Conservation (phyloP, 2,888 invertebrate genomes). For the Agriopis marginaria region DNA sequence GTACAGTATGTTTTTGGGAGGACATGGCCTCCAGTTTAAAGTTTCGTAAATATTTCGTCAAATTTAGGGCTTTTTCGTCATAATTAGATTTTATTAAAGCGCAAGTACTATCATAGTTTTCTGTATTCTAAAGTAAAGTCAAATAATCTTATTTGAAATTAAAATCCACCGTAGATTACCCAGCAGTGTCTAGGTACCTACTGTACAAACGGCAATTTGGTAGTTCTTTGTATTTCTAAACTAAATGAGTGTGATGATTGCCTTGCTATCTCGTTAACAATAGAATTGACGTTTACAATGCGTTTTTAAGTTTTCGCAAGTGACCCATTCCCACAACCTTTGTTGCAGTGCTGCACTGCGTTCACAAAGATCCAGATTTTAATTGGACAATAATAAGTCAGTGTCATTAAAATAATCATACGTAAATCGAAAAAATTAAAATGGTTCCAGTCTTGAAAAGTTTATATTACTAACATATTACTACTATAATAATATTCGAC, state of each 20-base stretch:
- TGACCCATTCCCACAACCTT: conserved; percentile 28
- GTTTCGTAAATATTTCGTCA: not conserved
- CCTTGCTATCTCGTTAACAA: conserved; percentile 26
- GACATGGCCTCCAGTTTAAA: no score
- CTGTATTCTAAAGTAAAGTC: no score
- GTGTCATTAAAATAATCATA: not conserved
- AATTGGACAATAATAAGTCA: not conserved
- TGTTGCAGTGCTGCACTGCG: conserved; percentile 20
- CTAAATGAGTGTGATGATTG: conserved; percentile 28
- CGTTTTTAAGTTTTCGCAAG: conserved; percentile 33
- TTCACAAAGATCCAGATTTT: not conserved
- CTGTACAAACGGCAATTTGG: conserved; percentile 1
- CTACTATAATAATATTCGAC: no score
- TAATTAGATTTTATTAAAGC: no score
- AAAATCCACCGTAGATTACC: not conserved
- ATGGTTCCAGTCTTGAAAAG: not conserved
- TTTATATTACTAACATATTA: not conserved
- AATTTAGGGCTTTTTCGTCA: no score
- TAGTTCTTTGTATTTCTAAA: conserved; percentile 18
- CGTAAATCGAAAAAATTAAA: not conserved
- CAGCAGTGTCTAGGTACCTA: not conserved
- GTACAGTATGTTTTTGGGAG: not conserved
- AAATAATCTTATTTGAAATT: not conserved
- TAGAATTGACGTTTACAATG: conserved; percentile 33
- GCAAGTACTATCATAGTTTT: no score